These are phyloP conservation scores for Branchipolynoe longqiensis DNA, from an alignment of 2,888 invertebrate species.

Conservation along the genomic window DNA sequence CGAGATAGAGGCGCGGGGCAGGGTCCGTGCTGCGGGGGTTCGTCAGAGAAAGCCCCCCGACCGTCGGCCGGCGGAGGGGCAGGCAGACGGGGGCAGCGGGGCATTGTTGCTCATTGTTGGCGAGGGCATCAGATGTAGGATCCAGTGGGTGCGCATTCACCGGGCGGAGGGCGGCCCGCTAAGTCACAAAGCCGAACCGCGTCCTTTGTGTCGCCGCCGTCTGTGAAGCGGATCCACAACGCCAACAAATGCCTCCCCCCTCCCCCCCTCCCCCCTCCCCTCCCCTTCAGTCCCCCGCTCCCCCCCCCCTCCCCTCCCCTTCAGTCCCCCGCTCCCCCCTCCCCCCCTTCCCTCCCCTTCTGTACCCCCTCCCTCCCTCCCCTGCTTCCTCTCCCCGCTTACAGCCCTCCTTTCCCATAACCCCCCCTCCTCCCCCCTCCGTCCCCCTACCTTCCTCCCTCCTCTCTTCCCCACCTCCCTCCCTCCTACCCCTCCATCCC, in stretches of 20 bases:
- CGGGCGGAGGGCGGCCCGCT: background rate
- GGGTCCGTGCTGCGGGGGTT: too few species aligned
- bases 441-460: background rate
- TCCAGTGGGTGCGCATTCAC: slow-evolving; percentile 16
- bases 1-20: too few species aligned
- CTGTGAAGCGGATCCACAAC: slow-evolving; percentile 12
- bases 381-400: background rate
- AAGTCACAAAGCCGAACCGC: background rate
- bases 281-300: background rate
- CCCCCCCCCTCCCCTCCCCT: background rate
- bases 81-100: background rate
- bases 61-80: background rate
- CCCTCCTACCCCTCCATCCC: too few species aligned
- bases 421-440: background rate
- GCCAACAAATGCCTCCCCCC: background rate
- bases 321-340: background rate
- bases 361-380: background rate
- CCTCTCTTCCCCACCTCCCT: background rate
- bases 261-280: background rate
- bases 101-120: slow-evolving; percentile 32
- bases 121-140: slow-evolving; percentile 46
- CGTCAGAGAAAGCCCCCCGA: too few species aligned
- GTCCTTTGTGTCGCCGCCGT: background rate
- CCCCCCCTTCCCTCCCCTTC: background rate
- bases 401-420: background rate